Base-by-base conservation (phyloP, 2,113 vertebrate genomes). In the Campylorhamphus procurvoides region DNA sequence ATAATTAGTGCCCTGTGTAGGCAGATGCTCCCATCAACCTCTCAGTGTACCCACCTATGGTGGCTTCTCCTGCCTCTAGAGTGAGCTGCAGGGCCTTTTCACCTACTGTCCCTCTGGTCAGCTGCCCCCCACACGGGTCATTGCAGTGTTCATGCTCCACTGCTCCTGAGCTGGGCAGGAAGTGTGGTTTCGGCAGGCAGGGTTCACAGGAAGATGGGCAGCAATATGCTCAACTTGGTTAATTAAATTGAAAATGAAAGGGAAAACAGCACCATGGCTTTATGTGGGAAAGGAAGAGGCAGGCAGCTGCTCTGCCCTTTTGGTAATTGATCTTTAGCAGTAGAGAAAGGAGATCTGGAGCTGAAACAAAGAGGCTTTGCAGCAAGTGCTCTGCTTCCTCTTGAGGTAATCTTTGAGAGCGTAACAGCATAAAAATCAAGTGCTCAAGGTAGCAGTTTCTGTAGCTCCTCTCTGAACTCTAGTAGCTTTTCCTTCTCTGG, bases 241-340 rank as follows among this genome's bases (percentile, higher is more conserved):
- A 90, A 96, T 95, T 89, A 93, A 71, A 78, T 76, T 44, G 79
- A 72, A 93, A 85, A 82, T 47, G 81, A 74, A 76, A 92, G 23
- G 44, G 40, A 75, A 82, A 94, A 63, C 15, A 63, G 76, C 46
- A 66, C 59, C 20, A 3, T 8, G 5, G 33, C 79, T 73, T 84
- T 72, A 25, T 40, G 47, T 42, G 60, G 46, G 69, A 50, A 63
- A 82, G 52, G 64, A 86, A 89, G 5, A 84, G 66, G 67, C 47
- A 78, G 84, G 60, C 64, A 66, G 81, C 69, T 73, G 47, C 76
- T 81, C 64, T 96, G 76, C 64, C 81, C 64, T 95, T 95, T 50
- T 6, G 1, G 59, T 91, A 77, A 74, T 22, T 89, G 68, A 71
- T 88, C 93, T 85, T 87, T 33, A 80, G 71, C 2, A 22, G 16